Evolutionary conservation across 2,888 invertebrate genomes (phyloP).

Genomic region (Pterostichus niger): DNA sequence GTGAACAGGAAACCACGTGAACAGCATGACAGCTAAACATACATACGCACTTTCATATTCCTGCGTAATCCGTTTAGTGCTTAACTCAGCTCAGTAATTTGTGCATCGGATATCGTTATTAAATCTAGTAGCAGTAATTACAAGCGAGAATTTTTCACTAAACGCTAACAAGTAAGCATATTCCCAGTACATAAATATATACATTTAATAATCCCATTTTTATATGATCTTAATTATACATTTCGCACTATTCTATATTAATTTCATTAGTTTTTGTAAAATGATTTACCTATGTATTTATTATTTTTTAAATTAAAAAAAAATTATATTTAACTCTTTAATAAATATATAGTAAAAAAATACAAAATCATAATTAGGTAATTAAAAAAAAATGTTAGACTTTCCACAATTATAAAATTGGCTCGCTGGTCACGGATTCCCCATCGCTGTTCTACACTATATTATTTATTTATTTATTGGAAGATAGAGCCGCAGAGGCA

Average conservation of each 20-base stretch:
- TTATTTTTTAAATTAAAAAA: too few relatives aligned
- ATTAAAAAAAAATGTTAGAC: neutral
- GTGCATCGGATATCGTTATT: slow-evolving; percentile 11
- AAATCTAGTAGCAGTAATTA: slow-evolving; percentile 20
- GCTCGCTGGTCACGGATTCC: neutral
- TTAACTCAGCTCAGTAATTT: slow-evolving; percentile 11
- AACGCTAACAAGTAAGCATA: slow-evolving; percentile 11
- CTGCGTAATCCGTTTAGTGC: slow-evolving; percentile 22
- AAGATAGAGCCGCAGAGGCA: too few relatives aligned
- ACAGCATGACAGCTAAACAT: neutral
- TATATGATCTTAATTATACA: neutral
- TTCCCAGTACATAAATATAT: neutral
- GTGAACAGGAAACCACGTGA: slow-evolving; percentile 20
- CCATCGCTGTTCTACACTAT: neutral
- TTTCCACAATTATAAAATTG: neutral
- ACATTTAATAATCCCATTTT: slow-evolving; percentile 8
- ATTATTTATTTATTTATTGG: neutral
- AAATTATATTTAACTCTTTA: too few relatives aligned
- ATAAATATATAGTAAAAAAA: too few relatives aligned
- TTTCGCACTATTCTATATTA: too few relatives aligned
- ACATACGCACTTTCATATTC: neutral
- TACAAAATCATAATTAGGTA: too few relatives aligned
- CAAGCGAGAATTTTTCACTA: slow-evolving; percentile 29
- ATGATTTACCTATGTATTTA: too few relatives aligned
- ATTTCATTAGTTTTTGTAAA: too few relatives aligned